Percentiles rank a stretch among this genome's conserved stretches.
These are phyloP conservation scores for Drosophila cracens DNA, from an alignment of 2,888 invertebrate species.

Conservation along the genomic window DNA sequence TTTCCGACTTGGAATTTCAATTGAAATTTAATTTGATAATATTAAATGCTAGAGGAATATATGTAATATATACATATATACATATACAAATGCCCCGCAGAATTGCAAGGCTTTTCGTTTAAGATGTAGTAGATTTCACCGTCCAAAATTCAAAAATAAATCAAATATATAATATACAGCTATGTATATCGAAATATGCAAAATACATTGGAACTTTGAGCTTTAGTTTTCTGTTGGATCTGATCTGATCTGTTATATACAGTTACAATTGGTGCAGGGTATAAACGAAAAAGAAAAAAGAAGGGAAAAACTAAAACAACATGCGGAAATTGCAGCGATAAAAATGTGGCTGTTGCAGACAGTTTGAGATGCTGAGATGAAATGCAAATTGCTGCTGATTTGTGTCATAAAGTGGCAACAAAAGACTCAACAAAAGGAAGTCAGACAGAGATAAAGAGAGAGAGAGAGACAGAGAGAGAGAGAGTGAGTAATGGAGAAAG, in stretches of 20 bases:
- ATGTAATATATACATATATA: background rate
- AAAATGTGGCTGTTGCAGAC: conserved; percentile 14
- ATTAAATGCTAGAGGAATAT: background rate
- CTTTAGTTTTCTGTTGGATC: background rate
- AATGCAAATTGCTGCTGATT: conserved; percentile 68
- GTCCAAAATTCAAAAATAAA: background rate
- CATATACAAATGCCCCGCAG: no score
- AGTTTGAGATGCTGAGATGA: conserved; percentile 44
- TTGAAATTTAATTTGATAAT: background rate
- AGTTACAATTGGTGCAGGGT: background rate
- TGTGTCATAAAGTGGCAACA: conserved; percentile 54
- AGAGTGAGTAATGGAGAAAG: background rate
- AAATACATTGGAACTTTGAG: background rate
- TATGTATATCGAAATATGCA: background rate
- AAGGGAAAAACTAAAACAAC: conserved; percentile 22
- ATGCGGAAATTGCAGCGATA: conserved; percentile 53
- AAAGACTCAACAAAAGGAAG: conserved; percentile 40
- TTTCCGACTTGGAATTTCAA: background rate
- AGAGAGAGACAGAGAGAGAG: background rate
- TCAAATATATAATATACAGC: background rate
- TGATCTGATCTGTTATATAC: background rate
- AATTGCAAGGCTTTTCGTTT: background rate
- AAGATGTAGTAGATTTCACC: background rate
- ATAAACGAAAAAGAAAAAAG: background rate
- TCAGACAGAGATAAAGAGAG: conserved; percentile 1